Conservation (phyloP, 1,140 invertebrate species). For the Leptestheria dahalacensis region DNA sequence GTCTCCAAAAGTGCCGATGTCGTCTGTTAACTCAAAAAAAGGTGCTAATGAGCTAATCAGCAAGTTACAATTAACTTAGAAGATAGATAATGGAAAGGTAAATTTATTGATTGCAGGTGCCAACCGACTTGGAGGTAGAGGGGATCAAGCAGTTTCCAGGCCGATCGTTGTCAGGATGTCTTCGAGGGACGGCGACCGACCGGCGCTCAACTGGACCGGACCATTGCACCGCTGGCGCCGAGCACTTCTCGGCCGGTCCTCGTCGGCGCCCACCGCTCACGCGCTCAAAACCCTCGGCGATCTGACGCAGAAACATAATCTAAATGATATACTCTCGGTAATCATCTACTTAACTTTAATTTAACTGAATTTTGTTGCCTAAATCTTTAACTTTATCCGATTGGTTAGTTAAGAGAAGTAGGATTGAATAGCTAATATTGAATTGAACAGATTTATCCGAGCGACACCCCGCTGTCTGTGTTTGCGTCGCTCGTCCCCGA, state of each 20-base stretch:
- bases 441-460: constrained; percentile 11
- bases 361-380: neutral
- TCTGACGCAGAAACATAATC: constrained; percentile 5
- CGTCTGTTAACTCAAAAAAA: no score
- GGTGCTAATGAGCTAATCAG: no score
- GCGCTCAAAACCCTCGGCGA: constrained; percentile 14
- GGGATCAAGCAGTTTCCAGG: neutral
- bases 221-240: constrained; percentile 8
- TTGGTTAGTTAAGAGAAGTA: neutral
- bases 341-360: neutral
- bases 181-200: neutral
- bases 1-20: no score
- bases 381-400: neutral
- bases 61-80: no score
- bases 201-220: neutral
- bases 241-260: constrained; percentile 14
- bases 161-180: neutral
- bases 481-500: constrained; percentile 14
- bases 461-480: constrained; percentile 14
- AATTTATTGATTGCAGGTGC: no score
- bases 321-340: constrained; percentile 6
- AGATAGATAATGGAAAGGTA: no score
- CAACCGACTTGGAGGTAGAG: no score
- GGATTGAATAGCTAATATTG: neutral
- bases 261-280: constrained; percentile 12